A percentile compares a stretch with the other conserved stretches of the same genome.
Evolutionary conservation across 2,113 vertebrate species (phyloP).

Genomic region (Manacus vitellinus): DNA sequence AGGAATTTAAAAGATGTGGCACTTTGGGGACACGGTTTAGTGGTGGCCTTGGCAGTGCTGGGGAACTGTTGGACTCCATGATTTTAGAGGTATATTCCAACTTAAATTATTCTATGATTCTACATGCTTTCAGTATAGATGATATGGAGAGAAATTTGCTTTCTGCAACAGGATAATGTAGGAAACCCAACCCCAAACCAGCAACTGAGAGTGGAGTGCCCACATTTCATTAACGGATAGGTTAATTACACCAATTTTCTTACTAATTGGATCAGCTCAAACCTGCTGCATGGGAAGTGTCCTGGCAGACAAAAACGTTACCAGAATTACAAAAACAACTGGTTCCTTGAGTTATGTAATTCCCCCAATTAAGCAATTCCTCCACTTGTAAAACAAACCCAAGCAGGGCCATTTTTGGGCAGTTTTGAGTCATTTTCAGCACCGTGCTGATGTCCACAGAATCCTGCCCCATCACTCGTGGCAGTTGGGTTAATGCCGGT

Average conservation of each 20-base stretch:
- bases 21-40: neutral
- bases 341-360: neutral
- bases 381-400: neutral
- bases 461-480: neutral
- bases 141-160: neutral
- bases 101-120: no score
- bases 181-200: neutral
- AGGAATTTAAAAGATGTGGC: neutral
- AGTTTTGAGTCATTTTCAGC: neutral
- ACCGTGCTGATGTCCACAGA: neutral
- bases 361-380: conserved; percentile 9
- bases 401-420: neutral
- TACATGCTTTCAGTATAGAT: neutral
- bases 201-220: neutral
- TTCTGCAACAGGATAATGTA: neutral
- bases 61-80: neutral
- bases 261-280: conserved; percentile 54
- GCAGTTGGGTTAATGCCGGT: neutral
- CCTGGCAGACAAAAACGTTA: conserved; percentile 2
- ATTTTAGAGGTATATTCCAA: neutral
- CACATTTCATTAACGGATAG: neutral
- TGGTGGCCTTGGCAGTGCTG: neutral
- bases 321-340: conserved; percentile 8
- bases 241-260: conserved; percentile 32
- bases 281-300: conserved; percentile 23